phyloP scores from a whole-genome alignment of 2,888 invertebrate genomes.

The Apantesis nais region DNA sequence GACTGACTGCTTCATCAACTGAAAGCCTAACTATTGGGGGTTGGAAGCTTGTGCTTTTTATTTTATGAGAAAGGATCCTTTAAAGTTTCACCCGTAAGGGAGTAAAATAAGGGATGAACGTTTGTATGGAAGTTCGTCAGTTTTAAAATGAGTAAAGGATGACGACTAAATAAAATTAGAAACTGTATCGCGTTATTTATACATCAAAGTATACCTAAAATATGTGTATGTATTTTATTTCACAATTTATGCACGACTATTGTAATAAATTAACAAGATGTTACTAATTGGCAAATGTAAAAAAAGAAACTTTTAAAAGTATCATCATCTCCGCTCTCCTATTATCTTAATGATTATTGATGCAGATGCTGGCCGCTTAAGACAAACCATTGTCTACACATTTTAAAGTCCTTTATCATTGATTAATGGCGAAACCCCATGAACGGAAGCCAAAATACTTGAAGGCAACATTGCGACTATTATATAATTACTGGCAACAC shows the following conservation, averaged over 20 bases:
- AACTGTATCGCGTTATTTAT: background rate
- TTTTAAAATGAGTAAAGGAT: no score
- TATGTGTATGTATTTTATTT: background rate
- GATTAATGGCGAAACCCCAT: constrained; percentile 70
- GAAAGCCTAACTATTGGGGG: no score
- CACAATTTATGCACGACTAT: background rate
- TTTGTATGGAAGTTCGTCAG: no score
- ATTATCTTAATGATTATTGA: constrained; percentile 36
- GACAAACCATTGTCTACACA: constrained; percentile 38
- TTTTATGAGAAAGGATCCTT: no score
- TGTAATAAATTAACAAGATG: background rate
- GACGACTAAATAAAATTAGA: background rate
- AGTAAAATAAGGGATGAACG: no score
- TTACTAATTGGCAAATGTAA: background rate
- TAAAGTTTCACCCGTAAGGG: no score
- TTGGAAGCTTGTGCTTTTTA: no score
- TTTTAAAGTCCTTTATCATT: constrained; percentile 57
- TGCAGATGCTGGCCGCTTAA: constrained; percentile 30
- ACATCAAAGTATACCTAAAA: background rate
- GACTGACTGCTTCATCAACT: no score
- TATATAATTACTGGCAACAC: constrained; percentile 75
- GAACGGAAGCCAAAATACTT: constrained; percentile 82
- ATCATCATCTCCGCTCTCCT: constrained; percentile 1
- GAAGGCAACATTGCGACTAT: constrained; percentile 76
- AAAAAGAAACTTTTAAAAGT: constrained; percentile 10